Percentiles rank a stretch among this genome's conserved stretches.
Evolutionary conservation across 2,888 invertebrate species (phyloP).

Genomic region (Crioceris asparagi): DNA sequence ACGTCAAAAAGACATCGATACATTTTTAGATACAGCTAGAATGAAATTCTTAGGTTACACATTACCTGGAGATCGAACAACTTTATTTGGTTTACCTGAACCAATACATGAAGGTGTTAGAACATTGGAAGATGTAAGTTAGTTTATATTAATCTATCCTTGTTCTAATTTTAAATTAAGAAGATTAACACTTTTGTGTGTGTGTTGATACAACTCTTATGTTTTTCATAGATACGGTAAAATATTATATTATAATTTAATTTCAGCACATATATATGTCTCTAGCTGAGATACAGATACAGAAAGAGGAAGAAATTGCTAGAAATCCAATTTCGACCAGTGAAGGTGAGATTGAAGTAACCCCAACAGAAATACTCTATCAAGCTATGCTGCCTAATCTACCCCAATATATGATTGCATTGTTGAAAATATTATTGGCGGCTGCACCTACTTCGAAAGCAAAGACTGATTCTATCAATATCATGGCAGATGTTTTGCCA

Average conservation of each 20-base stretch:
- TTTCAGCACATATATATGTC: constrained; percentile 86
- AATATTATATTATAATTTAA: too few relatives aligned
- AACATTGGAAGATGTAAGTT: constrained; percentile 76
- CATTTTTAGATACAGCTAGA: constrained; percentile 82
- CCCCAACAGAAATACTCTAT: constrained; percentile 82
- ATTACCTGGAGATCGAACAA: constrained; percentile 74
- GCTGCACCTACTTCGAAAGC: constrained; percentile 98
- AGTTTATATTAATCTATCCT: too few relatives aligned
- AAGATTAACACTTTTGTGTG: too few relatives aligned
- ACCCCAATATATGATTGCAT: constrained; percentile 94
- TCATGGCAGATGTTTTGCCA: constrained; percentile 93
- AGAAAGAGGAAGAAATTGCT: constrained; percentile 83
- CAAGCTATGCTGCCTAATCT: constrained; percentile 88
- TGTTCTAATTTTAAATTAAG: too few relatives aligned
- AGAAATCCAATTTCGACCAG: constrained; percentile 84
- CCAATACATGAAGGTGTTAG: constrained; percentile 95
- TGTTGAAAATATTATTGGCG: constrained; percentile 91
- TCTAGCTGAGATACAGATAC: constrained; percentile 82
- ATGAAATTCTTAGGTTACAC: constrained; percentile 95
- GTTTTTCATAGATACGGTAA: too few relatives aligned
- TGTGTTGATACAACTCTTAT: too few relatives aligned
- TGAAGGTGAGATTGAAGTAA: constrained; percentile 68
- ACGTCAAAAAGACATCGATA: constrained; percentile 86
- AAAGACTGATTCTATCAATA: constrained; percentile 96
- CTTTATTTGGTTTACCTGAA: constrained; percentile 88